Conservation (phyloP, 2,797 vertebrate genomes). For the Macrochelys suwanniensis region DNA sequence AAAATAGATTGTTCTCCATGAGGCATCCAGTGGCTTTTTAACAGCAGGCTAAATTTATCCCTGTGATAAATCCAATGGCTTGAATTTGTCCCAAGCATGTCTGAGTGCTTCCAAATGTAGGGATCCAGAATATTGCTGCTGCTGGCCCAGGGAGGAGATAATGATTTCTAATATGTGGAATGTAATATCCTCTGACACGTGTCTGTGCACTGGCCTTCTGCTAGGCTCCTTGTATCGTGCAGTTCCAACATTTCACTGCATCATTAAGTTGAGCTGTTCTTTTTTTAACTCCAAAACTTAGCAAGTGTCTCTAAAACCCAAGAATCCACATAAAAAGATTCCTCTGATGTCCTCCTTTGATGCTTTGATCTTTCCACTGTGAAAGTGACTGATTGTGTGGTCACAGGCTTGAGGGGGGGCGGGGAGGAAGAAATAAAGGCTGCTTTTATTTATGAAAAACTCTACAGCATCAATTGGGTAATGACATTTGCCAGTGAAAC, state of each 20-base stretch:
- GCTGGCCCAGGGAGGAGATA: slow-evolving; percentile 26
- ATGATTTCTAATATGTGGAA: slow-evolving; percentile 63
- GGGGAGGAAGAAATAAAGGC: slow-evolving; percentile 1
- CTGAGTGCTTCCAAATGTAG: slow-evolving; percentile 49
- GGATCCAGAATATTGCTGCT: slow-evolving; percentile 4
- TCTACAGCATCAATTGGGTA: slow-evolving; percentile 23
- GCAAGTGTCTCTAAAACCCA: slow-evolving; percentile 49
- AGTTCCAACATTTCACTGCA: slow-evolving; percentile 49
- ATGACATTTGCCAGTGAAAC: slow-evolving; percentile 32
- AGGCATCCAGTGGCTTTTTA: slow-evolving; percentile 31
- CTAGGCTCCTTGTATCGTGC: slow-evolving; percentile 54
- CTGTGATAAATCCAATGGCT: neutral
- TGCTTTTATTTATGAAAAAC: slow-evolving; percentile 50
- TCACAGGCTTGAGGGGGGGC: neutral
- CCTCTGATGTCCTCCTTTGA: slow-evolving; percentile 49
- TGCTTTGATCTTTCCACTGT: slow-evolving; percentile 31
- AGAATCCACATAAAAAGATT: slow-evolving; percentile 60
- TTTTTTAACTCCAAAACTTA: slow-evolving; percentile 59
- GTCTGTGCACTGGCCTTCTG: slow-evolving; percentile 57
- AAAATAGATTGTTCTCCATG: slow-evolving; percentile 31
- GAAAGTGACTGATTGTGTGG: slow-evolving; percentile 21
- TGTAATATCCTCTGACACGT: slow-evolving; percentile 57
- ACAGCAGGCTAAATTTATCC: slow-evolving; percentile 6
- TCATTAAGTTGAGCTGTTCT: slow-evolving; percentile 61
- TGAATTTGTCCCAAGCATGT: slow-evolving; percentile 14